Conservation (phyloP, 2,888 invertebrate species). For the Mythimna lalbum region DNA sequence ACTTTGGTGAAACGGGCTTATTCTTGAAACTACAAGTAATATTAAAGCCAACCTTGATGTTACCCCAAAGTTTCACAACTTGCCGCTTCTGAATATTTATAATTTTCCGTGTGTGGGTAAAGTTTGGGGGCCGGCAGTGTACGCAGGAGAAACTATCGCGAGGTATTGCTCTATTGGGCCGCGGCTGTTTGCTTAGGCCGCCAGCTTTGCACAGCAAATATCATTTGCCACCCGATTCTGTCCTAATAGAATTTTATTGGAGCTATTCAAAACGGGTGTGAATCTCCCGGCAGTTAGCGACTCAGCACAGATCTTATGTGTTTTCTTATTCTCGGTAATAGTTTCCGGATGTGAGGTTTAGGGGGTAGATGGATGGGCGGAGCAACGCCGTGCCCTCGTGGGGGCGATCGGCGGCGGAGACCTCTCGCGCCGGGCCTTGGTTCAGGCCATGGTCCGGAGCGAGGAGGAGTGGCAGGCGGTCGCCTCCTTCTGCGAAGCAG, state of each 20-base stretch:
- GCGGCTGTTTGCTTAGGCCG: constrained; percentile 77
- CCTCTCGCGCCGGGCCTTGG: no score
- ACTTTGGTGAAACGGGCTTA: constrained; percentile 15
- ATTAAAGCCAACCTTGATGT: constrained; percentile 49
- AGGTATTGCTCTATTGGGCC: constrained; percentile 75
- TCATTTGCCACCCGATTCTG: constrained; percentile 75
- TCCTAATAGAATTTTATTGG: constrained; percentile 77
- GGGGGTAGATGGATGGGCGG: no score
- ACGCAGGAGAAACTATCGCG: constrained; percentile 68
- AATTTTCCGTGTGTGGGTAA: constrained; percentile 46
- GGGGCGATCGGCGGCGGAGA: no score
- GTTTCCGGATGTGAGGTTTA: constrained; percentile 22
- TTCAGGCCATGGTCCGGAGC: no score
- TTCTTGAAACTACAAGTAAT: constrained; percentile 47
- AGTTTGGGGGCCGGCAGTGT: constrained; percentile 58
- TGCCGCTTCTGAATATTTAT: constrained; percentile 59
- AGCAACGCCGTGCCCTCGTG: no score
- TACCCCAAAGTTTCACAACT: constrained; percentile 37
- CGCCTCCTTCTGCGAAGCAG: no score
- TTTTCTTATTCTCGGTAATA: constrained; percentile 50
- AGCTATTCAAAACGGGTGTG: constrained; percentile 65
- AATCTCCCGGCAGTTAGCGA: constrained; percentile 47
- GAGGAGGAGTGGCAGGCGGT: no score
- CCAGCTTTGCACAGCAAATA: constrained; percentile 75
- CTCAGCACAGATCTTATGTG: constrained; percentile 49